A percentile compares a stretch with the other conserved stretches of the same genome.
Evolutionary conservation across 2,797 vertebrate genomes (phyloP).

Genomic region (Psittacula echo): DNA sequence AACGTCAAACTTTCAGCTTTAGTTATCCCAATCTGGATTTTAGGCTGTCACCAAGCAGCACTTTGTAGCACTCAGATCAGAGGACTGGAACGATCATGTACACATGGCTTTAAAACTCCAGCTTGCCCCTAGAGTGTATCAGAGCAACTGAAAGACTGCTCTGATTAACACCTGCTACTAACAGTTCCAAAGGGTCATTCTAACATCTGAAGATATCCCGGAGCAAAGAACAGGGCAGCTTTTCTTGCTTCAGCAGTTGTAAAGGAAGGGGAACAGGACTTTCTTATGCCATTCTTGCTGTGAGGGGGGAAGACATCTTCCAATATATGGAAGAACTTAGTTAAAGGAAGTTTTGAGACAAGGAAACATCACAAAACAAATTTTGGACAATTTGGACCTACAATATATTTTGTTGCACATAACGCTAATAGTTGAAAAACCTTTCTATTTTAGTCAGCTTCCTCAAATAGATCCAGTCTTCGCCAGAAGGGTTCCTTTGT

Average conservation of each 20-base stretch:
- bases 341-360: not conserved
- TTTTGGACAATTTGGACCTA: not conserved
- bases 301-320: not conserved
- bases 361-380: not conserved
- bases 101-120: not conserved
- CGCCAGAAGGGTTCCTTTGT: not conserved
- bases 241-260: not conserved
- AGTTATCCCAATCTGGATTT: not conserved
- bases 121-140: not conserved
- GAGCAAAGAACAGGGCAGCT: not conserved
- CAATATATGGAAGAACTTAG: not conserved
- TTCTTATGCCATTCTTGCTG: not conserved
- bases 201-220: not conserved
- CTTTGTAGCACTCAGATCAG: not conserved
- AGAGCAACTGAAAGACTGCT: not conserved
- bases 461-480: not conserved
- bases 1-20: not conserved
- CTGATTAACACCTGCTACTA: constrained; percentile 44
- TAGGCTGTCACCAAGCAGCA: not conserved
- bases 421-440: not conserved
- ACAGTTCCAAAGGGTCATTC: not conserved
- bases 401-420: not conserved
- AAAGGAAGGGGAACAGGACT: not conserved
- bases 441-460: not conserved
- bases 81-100: not conserved